Evolutionary conservation across 2,888 invertebrate genomes (phyloP).

Genomic region (Drosophila lacicola): DNA sequence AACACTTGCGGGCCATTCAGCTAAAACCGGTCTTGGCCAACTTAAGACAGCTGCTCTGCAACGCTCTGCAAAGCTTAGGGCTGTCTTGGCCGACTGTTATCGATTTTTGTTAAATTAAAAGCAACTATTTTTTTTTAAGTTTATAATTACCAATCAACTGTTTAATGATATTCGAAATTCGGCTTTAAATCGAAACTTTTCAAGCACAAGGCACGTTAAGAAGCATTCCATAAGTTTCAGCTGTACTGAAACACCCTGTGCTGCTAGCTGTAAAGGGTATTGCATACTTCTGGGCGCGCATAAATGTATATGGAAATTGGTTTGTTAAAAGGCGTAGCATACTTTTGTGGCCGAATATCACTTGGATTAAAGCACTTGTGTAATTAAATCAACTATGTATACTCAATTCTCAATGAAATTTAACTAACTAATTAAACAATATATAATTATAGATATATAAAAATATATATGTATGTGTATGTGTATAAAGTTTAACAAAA

Average conservation of each 20-base stretch:
- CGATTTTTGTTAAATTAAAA: conserved; percentile 18
- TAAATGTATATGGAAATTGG: not conserved
- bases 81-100: conserved; percentile 21
- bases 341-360: not conserved
- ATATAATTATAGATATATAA: too few relatives aligned
- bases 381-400: too few relatives aligned
- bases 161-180: too few relatives aligned
- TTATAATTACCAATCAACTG: too few relatives aligned
- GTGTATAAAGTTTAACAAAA: too few relatives aligned
- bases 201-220: not conserved
- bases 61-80: conserved; percentile 27
- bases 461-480: too few relatives aligned
- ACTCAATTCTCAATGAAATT: too few relatives aligned
- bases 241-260: conserved; percentile 1
- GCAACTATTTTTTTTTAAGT: not conserved
- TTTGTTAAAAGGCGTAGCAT: not conserved
- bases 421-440: too few relatives aligned
- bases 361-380: too few relatives aligned
- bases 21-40: conserved; percentile 61
- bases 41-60: conserved; percentile 40
- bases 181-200: not conserved
- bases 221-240: not conserved
- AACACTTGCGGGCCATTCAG: conserved; percentile 25
- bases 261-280: not conserved
- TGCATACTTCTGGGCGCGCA: conserved; percentile 3